Evolutionary conservation across 2,113 vertebrate genomes (phyloP).

Genomic region (Macrotis lagotis): DNA sequence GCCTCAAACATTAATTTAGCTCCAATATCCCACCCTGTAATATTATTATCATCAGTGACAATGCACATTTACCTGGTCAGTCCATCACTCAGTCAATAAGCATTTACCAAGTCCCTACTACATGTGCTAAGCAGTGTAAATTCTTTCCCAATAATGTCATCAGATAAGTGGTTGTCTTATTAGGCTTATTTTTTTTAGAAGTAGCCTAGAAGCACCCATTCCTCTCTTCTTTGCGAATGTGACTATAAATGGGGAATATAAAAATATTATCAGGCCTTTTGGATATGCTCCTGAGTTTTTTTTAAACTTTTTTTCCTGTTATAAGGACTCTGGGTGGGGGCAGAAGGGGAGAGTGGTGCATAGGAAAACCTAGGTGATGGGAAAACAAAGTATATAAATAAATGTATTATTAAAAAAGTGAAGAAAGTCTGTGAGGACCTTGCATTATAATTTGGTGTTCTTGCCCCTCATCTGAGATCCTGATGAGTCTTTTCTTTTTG

Average conservation of each 20-base stretch:
- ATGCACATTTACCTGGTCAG: background rate
- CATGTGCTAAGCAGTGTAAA: background rate
- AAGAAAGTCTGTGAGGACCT: background rate
- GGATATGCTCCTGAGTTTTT: background rate
- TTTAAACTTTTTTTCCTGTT: background rate
- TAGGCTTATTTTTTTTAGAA: background rate
- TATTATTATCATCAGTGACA: background rate
- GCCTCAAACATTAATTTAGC: background rate
- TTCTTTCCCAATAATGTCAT: background rate
- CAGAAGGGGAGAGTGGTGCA: background rate
- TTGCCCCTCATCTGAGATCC: background rate
- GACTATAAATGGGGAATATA: background rate
- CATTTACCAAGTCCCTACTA: background rate
- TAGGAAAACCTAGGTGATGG: background rate
- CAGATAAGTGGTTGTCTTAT: background rate
- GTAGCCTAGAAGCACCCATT: background rate
- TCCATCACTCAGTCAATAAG: background rate
- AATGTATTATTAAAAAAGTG: background rate
- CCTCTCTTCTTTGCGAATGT: background rate
- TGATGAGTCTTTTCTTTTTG: background rate
- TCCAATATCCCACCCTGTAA: background rate
- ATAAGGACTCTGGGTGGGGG: background rate
- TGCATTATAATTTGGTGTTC: background rate
- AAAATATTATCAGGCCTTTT: background rate
- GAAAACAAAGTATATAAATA: background rate